A percentile compares a stretch with the other conserved stretches of the same genome.
These are phyloP conservation scores for Smittia sp. DNA, from an alignment of 2,888 invertebrate genomes.

Conservation along the genomic window DNA sequence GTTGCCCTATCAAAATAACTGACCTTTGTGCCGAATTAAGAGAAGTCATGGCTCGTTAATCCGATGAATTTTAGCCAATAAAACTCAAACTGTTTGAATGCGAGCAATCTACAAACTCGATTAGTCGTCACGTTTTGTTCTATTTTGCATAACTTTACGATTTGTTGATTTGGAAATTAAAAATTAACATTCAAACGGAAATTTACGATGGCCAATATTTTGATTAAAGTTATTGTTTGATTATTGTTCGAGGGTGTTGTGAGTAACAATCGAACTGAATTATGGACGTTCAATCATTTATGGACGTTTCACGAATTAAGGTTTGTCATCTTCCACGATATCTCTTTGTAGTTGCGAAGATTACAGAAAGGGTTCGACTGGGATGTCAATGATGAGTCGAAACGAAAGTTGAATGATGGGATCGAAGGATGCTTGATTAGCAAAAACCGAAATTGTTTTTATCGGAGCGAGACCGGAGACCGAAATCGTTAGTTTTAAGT, in stretches of 20 bases:
- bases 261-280: neutral
- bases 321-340: too few species aligned
- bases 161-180: neutral
- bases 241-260: neutral
- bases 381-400: too few species aligned
- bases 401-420: too few species aligned
- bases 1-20: neutral
- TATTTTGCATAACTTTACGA: slow-evolving; percentile 21
- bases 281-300: too few species aligned
- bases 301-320: too few species aligned
- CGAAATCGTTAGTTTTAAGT: too few species aligned
- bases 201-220: slow-evolving; percentile 38
- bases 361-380: too few species aligned
- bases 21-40: neutral
- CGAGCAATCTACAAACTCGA: neutral
- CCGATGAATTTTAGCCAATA: neutral
- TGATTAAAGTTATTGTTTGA: slow-evolving; percentile 32
- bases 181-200: neutral
- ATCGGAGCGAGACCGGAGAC: too few species aligned
- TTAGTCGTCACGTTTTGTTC: neutral
- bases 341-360: too few species aligned
- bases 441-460: too few species aligned
- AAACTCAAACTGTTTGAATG: slow-evolving; percentile 14
- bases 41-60: slow-evolving; percentile 25
- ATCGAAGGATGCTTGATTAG: too few species aligned